These are phyloP conservation scores for Tenthredo amoena DNA, from an alignment of 2,888 invertebrate species.

Conservation along the genomic window DNA sequence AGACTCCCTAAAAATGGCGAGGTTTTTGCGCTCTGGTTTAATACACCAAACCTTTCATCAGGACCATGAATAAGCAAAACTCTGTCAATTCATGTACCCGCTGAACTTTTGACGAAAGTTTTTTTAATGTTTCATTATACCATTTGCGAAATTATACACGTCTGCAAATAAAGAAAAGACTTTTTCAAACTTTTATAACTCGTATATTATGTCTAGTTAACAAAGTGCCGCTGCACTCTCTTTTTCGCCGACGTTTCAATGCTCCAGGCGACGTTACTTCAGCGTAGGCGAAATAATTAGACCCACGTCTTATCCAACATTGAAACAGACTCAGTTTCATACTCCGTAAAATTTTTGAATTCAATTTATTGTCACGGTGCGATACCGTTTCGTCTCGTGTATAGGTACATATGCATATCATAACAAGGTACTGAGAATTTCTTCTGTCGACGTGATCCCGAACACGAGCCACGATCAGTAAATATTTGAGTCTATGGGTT, in stretches of 20 bases:
- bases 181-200: not conserved
- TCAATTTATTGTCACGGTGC: not conserved
- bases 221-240: not conserved
- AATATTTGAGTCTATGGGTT: conserved; percentile 14
- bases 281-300: too few relatives aligned
- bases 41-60: not conserved
- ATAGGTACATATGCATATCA: too few relatives aligned
- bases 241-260: not conserved
- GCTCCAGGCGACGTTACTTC: too few relatives aligned
- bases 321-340: not conserved
- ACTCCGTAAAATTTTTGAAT: not conserved
- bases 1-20: not conserved
- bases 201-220: not conserved
- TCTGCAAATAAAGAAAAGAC: not conserved
- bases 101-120: not conserved
- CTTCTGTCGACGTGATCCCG: not conserved
- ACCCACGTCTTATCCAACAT: too few relatives aligned
- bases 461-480: not conserved
- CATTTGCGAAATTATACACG: not conserved
- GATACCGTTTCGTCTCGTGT: not conserved
- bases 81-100: conserved; percentile 19
- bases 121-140: not conserved
- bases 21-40: not conserved
- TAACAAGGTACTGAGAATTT: not conserved
- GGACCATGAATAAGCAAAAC: conserved; percentile 5